Evolutionary conservation across 2,797 vertebrate genomes (phyloP).

Genomic region (Oreochromis mossambicus): DNA sequence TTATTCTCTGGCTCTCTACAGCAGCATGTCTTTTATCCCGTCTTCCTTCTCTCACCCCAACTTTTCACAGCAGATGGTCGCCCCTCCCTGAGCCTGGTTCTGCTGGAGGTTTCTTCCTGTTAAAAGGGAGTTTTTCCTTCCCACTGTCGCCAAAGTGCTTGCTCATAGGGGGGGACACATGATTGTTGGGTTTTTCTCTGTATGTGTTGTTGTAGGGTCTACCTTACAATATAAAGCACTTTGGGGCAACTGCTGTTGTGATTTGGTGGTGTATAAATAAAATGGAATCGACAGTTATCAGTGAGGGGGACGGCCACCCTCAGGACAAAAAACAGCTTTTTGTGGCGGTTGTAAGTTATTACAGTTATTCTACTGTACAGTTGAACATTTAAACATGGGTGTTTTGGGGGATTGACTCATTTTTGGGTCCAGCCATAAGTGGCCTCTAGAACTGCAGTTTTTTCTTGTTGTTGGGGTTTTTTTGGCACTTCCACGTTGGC

Average conservation of each 20-base stretch:
- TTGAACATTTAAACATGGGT: background rate
- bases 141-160: too few species aligned
- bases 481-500: background rate
- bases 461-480: rapidly evolving
- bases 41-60: background rate
- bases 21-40: background rate
- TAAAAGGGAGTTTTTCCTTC: too few species aligned
- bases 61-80: background rate
- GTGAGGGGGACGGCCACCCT: background rate
- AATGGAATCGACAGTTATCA: background rate
- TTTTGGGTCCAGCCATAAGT: background rate
- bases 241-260: too few species aligned
- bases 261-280: too few species aligned
- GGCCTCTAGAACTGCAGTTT: background rate
- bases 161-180: too few species aligned
- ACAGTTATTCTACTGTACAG: background rate
- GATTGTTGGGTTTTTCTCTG: too few species aligned
- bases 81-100: too few species aligned
- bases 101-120: too few species aligned
- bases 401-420: background rate
- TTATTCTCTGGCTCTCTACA: background rate
- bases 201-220: too few species aligned
- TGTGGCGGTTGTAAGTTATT: background rate
- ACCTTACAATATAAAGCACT: too few species aligned
- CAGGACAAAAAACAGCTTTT: background rate